phyloP scores from a whole-genome alignment of 2,888 invertebrate species.

The Synanthedon vespiformis region DNA sequence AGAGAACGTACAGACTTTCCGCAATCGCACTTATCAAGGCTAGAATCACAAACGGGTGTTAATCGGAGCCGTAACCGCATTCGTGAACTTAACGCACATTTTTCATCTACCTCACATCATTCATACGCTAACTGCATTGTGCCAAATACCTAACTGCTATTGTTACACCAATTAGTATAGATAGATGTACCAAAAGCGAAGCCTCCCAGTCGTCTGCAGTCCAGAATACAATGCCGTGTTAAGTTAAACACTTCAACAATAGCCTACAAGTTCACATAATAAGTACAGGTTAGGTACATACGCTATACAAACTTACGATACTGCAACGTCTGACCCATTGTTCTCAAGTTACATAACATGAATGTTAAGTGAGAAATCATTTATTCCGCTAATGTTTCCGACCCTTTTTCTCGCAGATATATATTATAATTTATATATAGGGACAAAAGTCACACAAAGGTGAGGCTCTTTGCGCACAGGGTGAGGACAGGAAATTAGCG shows the following conservation, averaged over 20 bases:
- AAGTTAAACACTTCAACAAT: background rate
- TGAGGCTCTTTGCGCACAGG: background rate
- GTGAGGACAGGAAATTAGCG: background rate
- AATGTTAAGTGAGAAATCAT: slow-evolving; percentile 13
- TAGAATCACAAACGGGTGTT: too few species aligned
- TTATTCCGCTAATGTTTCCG: slow-evolving; percentile 2
- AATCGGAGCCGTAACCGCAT: too few species aligned
- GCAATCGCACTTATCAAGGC: too few species aligned
- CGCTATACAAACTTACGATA: background rate
- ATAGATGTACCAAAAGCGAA: background rate
- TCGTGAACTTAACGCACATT: background rate
- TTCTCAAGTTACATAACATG: slow-evolving; percentile 17
- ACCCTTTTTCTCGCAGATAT: background rate
- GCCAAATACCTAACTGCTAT: background rate
- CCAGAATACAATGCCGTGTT: background rate
- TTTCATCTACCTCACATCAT: background rate
- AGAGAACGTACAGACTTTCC: too few species aligned
- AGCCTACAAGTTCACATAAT: background rate
- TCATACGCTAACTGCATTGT: background rate
- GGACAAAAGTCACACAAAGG: background rate
- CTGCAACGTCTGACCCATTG: slow-evolving; percentile 14
- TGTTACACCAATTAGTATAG: background rate
- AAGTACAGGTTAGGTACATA: background rate
- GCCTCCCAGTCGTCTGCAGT: background rate
- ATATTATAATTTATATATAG: background rate